phyloP scores from a whole-genome alignment of 2,888 invertebrate genomes.

The Cryptocephalus moraei region DNA sequence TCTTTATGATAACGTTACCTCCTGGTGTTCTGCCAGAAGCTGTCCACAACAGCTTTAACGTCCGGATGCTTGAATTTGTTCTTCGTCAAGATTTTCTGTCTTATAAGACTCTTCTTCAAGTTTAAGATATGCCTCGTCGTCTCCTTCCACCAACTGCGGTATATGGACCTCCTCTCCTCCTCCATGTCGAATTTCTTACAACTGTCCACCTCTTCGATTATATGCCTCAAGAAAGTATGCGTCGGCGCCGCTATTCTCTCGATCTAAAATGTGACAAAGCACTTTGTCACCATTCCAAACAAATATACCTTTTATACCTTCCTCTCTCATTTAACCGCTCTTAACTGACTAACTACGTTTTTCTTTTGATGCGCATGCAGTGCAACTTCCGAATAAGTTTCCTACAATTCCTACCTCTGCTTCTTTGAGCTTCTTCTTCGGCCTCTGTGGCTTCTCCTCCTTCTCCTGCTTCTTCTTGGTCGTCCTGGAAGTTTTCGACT shows the following conservation, averaged over 20 bases:
- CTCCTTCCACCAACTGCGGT: conserved; percentile 35
- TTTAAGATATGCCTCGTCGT: conserved; percentile 31
- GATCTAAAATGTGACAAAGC: conserved; percentile 36
- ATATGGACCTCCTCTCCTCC: conserved; percentile 19
- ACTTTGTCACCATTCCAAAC: too few species aligned
- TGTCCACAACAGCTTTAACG: conserved; percentile 22
- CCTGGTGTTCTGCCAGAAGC: conserved; percentile 6
- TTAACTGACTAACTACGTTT: too few species aligned
- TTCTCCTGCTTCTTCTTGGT: conserved; percentile 34
- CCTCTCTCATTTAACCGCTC: too few species aligned
- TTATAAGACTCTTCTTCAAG: conserved; percentile 26
- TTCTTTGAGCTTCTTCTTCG: conserved; percentile 24
- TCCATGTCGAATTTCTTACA: conserved; percentile 17
- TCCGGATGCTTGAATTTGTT: conserved; percentile 15
- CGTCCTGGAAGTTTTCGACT: conserved; percentile 30
- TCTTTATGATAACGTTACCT: not conserved
- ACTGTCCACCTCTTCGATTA: conserved; percentile 22
- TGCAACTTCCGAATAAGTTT: not conserved
- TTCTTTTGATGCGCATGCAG: too few species aligned
- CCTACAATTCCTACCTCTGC: conserved; percentile 23
- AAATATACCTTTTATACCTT: too few species aligned
- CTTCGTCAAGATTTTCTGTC: conserved; percentile 29
- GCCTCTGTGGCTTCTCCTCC: conserved; percentile 19
- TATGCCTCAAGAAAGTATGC: conserved; percentile 49
- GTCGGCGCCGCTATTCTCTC: conserved; percentile 58